Base-by-base conservation (phyloP, 2,797 vertebrate species). In the Stomatorhinus walkeri region DNA sequence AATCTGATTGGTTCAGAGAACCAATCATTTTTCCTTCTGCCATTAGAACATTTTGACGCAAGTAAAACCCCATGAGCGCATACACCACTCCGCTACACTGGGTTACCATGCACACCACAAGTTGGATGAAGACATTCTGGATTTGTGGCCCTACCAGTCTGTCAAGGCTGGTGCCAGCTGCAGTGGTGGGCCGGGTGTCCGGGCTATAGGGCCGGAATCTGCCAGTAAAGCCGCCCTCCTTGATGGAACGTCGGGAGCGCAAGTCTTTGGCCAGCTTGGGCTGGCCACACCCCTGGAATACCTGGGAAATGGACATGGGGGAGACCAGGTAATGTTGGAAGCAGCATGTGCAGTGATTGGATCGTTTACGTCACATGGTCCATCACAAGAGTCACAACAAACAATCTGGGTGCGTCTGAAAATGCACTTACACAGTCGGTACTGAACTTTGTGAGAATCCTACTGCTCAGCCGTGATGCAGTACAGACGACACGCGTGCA, bases 201-300 rank as follows among this genome's bases (percentile, higher is more conserved):
- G 97, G 97, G 89, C 95, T 96, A 93, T 98, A 98, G 0, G 97
- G 97, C 40, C 97, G 95, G 93, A 99, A 99, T 68, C 98, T 97
- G 28, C 96, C 95, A 0, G 94, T 96, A 85, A 99, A 98, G 49
- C 93, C 90, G 0, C 95, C 90, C n/a, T 99, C 98, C 0, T 97
- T 97, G 40, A 95, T 93, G 0, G 98, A 97, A 2, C 98, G 97
- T 32, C 93, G 93, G 1, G 95, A 89, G 0, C 98, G 96, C 89
- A 94, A 93, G 12, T 92, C 93, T 3, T 87, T 88, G 49, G 93
- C 94, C 0, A 92, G 92, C 88, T 97, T 97, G 3, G 98, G 97
- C 88, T 96, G 96, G 43, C 98, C 98, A 2, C 98, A 99, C 40
- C 98, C 98, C 92, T 99, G 98, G 94, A 99, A 99, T 92, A 98